Base-by-base conservation (phyloP, 2,113 vertebrate genomes). In the Ivindomyrus marchei region DNA sequence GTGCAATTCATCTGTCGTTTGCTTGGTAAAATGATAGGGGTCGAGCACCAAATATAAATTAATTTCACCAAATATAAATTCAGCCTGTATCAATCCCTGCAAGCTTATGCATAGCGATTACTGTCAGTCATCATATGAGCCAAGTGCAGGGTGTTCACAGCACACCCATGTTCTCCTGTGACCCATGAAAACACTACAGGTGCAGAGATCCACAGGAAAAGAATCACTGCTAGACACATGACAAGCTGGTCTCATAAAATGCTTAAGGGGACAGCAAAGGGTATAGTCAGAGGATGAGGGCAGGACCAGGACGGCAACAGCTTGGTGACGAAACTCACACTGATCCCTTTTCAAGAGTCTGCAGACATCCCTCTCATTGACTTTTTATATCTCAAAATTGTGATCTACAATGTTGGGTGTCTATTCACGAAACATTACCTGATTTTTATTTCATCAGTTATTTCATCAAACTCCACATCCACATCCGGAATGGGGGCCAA, bases 41-140 rank as follows among this genome's bases (percentile, higher is more conserved):
- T 87, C 85, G 50, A 87, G 50, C 50, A 53, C 85, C 50, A 87
- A 87, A 53, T 31, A 52, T 50, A 87, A 87, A 87, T 87, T 87
- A 31, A 87, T 87, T 87, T 52, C 50, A 49, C 47, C n/a, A 8
- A 87, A 87, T 53, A 31, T 36, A 53, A 52, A 53, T 87, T 87
- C 31, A 27, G 27, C 31, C 3, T 10, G 8, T 87, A 87, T 87
- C 19, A 87, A 52, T 87, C 27, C 27, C 47, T 53, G 47, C 11
- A 36, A 31, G 46, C 85, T 53, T 49, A 11, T 6, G 49, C 49
- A 31, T 36, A 36, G 47, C 4, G 1, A 24, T 85, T 85, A 3
- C 21, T 47, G 36, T n/a, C 83, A 46, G 36, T 85, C 39, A 42
- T n/a, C 39, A 13, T 45, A 45, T 46, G 3, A 85, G 39, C 13